Evolutionary conservation across 2,888 invertebrate species (phyloP).

Genomic region (Nebria salina): DNA sequence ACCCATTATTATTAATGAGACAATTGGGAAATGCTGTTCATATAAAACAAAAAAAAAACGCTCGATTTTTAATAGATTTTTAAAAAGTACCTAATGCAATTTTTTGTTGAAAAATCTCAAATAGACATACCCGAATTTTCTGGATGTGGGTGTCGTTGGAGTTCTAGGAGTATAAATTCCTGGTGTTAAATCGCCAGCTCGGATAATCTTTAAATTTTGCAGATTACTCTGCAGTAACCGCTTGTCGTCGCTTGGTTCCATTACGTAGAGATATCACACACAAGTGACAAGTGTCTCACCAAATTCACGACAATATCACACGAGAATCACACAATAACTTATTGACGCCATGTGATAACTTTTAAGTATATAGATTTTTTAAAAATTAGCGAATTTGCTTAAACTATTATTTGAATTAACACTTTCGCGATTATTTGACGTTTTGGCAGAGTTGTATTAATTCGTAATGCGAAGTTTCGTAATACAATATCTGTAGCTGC

Average conservation of each 20-base stretch:
- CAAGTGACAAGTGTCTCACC: neutral
- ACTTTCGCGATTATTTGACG: neutral
- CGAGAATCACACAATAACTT: neutral
- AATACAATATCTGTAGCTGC: neutral
- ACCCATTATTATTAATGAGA: too few species aligned
- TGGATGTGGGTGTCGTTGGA: slow-evolving; percentile 39
- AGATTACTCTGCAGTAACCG: slow-evolving; percentile 28
- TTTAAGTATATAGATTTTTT: slow-evolving; percentile 23
- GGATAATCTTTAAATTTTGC: slow-evolving; percentile 37
- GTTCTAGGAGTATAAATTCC: slow-evolving; percentile 43
- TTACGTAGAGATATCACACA: neutral
- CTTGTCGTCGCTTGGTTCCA: slow-evolving; percentile 36
- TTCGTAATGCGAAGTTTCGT: neutral
- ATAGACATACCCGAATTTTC: slow-evolving; percentile 38
- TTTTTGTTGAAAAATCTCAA: too few species aligned
- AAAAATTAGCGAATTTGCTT: slow-evolving; percentile 29
- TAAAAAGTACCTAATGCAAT: too few species aligned
- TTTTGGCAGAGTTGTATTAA: neutral
- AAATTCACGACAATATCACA: neutral
- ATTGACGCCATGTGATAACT: slow-evolving; percentile 38
- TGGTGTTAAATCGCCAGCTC: slow-evolving; percentile 38
- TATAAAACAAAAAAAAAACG: too few species aligned
- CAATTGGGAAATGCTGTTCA: too few species aligned
- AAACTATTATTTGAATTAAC: slow-evolving; percentile 32
- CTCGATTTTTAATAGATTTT: too few species aligned